phyloP scores from a whole-genome alignment of 1,140 invertebrate species.

The Dreissena polymorpha region DNA sequence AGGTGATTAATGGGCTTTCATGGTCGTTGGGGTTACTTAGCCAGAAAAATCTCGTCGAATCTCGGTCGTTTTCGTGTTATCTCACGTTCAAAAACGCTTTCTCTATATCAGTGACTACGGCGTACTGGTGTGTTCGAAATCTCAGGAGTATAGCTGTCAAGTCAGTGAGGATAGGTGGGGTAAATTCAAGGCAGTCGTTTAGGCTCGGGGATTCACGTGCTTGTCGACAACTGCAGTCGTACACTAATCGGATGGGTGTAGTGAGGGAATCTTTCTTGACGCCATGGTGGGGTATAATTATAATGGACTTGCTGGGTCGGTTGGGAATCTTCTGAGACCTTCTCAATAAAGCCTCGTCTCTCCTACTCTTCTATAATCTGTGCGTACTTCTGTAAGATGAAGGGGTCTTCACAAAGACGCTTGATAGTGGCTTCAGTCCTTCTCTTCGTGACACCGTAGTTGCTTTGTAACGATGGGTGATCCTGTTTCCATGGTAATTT shows the following conservation, averaged over 20 bases:
- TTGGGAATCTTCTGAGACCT: neutral
- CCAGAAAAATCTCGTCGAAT: too few species aligned
- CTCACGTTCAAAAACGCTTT: too few species aligned
- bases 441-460: neutral
- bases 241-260: neutral
- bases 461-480: conserved; percentile 23
- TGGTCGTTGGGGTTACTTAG: too few species aligned
- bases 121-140: too few species aligned
- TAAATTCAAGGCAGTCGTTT: too few species aligned
- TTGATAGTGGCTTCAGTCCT: conserved; percentile 12
- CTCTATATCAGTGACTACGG: too few species aligned
- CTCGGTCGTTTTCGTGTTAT: too few species aligned
- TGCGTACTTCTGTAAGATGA: conserved; percentile 6
- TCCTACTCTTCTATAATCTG: conserved; percentile 23
- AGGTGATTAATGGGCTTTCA: too few species aligned
- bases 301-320: neutral
- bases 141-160: too few species aligned
- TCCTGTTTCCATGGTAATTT: conserved; percentile 26
- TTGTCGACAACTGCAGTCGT: conserved; percentile 5
- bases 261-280: conserved; percentile 24
- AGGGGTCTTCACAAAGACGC: conserved; percentile 1
- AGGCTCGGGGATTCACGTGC: too few species aligned
- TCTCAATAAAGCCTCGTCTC: conserved; percentile 5
- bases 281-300: conserved; percentile 21
- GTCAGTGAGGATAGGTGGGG: too few species aligned